Conservation (phyloP, 2,113 vertebrate genomes). For the Myotis brandtii region DNA sequence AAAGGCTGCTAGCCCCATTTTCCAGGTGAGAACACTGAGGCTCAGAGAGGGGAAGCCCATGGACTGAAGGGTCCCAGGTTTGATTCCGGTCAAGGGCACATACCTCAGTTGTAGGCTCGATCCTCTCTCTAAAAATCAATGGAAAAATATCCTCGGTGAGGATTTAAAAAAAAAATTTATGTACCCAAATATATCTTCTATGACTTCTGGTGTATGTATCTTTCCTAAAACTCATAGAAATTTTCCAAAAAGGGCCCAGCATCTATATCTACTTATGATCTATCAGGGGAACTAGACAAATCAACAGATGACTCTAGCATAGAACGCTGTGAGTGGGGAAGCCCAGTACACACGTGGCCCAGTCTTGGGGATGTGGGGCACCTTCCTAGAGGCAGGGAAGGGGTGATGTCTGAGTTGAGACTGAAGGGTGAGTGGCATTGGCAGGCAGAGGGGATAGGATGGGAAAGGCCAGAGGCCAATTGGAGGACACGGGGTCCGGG, state of each 20-base stretch:
- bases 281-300: neutral
- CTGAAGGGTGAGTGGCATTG: neutral
- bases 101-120: no score
- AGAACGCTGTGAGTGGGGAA: neutral
- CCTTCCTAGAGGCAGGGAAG: neutral
- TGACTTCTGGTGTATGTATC: neutral
- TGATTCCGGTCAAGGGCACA: no score
- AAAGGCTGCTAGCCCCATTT: neutral
- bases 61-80: no score
- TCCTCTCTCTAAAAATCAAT: no score
- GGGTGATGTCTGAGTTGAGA: neutral
- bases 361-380: neutral
- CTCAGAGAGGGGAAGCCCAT: neutral
- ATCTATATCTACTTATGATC: neutral
- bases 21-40: neutral
- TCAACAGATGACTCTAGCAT: neutral
- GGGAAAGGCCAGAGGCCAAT: neutral
- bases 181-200: neutral
- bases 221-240: constrained; percentile 46
- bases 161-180: neutral
- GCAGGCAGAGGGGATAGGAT: neutral
- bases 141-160: no score
- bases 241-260: neutral
- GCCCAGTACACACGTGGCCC: neutral
- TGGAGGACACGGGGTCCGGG: neutral